Base-by-base conservation (phyloP, 2,113 vertebrate species). In the Sapajus apella region DNA sequence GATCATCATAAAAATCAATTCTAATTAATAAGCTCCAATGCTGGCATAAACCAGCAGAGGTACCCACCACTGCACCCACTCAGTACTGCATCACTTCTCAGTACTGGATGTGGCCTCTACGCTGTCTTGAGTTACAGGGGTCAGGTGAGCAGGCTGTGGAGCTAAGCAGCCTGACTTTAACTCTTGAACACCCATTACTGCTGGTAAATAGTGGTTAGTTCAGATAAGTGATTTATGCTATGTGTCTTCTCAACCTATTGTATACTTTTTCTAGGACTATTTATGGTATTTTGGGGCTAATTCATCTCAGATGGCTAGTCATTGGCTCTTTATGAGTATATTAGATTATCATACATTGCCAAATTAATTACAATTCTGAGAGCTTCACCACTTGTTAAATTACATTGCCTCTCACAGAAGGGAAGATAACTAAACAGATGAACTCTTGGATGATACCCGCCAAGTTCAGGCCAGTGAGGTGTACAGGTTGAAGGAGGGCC, bases 361-460 rank as follows among this genome's bases (percentile, higher is more conserved):
- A 84, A 94, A 43, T 93, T 90, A 89, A 90, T 95, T 93, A 61
- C 8, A 86, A 47, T 68, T 76, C 73, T 96, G 82, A 88, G 50
- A 94, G 40, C 25, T 72, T 80, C 18, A 77, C 16, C 32, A 20
- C n/a, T 91, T 97, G 61, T 75, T 87, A 87, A 75, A 21, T 45
- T 70, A 45, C 23, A 79, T 52, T 32, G 13, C 25, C 35, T 95
- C 66, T 27, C 13, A 43, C 30, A 55, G 79, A 96, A 55, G 43
- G 13, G 7, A 8, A 87, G 37, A 35, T 8, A 0, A 87, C 81
- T 58, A 79, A 55, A 77, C 23, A n/a, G 72, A 56, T 64, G 68
- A 70, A 92, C 11, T 35, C 8, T 23, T 76, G 16, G 11, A 23
- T 84, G 40, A 20, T 75, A 17, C 18, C 45, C 73, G 30, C 72